A percentile compares a stretch with the other conserved stretches of the same genome.
phyloP scores from a whole-genome alignment of 2,113 vertebrate genomes.

The Ceuthmochares aereus region DNA sequence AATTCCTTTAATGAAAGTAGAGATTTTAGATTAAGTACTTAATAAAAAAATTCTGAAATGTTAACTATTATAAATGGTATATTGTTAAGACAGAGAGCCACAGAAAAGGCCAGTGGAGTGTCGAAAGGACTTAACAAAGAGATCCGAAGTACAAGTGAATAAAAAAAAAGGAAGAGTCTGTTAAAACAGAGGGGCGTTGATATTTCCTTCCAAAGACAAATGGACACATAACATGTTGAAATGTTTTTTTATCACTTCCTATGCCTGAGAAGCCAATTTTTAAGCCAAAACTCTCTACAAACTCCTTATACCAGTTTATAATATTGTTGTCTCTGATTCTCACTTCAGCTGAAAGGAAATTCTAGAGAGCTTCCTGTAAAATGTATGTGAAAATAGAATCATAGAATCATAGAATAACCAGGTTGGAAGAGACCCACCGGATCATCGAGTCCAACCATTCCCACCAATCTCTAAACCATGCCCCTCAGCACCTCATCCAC shows the following conservation, averaged over 20 bases:
- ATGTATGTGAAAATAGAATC: background rate
- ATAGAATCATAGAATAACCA: too few species aligned
- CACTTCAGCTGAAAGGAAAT: background rate
- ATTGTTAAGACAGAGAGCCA: background rate
- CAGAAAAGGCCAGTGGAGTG: background rate
- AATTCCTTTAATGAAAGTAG: background rate
- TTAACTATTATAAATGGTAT: background rate
- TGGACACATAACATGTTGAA: background rate
- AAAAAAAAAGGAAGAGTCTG: background rate
- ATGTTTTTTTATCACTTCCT: background rate
- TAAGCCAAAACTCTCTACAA: background rate
- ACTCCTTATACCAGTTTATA: background rate
- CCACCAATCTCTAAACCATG: too few species aligned
- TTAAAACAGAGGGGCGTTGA: background rate
- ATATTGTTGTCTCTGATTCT: background rate
- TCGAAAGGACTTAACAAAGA: background rate
- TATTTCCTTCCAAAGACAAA: background rate
- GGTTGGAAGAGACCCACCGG: too few species aligned
- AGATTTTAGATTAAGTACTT: background rate
- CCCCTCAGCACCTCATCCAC: too few species aligned
- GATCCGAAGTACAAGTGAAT: background rate
- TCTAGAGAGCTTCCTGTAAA: background rate
- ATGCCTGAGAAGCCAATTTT: background rate
- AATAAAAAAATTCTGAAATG: background rate
- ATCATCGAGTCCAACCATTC: too few species aligned